Evolutionary conservation across 2,113 vertebrate species (phyloP).

Genomic region (Burhinus bistriatus): DNA sequence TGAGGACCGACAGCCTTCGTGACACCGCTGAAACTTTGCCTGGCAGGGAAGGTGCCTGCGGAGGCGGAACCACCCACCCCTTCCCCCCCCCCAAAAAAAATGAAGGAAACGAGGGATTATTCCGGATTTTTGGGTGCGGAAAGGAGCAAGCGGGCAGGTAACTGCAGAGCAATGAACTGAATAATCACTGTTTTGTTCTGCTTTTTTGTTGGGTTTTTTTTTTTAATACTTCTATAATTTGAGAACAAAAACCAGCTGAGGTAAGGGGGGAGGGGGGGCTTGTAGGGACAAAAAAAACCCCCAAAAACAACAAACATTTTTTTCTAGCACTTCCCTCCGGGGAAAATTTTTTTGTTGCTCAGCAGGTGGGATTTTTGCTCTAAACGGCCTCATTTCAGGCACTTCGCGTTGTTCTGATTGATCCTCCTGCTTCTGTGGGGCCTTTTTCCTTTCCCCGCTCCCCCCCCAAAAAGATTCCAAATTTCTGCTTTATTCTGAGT

Average conservation of each 20-base stretch:
- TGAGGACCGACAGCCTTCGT: not conserved
- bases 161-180: not conserved
- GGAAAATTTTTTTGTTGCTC: not conserved
- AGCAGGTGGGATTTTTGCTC: not conserved
- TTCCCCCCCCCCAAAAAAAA: no score
- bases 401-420: not conserved
- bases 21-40: no score
- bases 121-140: not conserved
- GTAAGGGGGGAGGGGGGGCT: not conserved
- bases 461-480: not conserved
- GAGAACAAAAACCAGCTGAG: not conserved
- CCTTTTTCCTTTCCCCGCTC: no score
- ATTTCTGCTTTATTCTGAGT: not conserved
- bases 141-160: not conserved
- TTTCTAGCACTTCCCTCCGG: not conserved
- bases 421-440: not conserved
- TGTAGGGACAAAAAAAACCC: no score
- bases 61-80: no score
- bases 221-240: not conserved
- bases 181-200: not conserved
- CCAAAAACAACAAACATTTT: not conserved
- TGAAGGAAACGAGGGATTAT: not conserved
- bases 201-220: not conserved
- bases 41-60: no score
- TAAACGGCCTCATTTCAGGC: not conserved